Base-by-base conservation (phyloP, 2,888 invertebrate genomes). In the Auanema freiburgensis region DNA sequence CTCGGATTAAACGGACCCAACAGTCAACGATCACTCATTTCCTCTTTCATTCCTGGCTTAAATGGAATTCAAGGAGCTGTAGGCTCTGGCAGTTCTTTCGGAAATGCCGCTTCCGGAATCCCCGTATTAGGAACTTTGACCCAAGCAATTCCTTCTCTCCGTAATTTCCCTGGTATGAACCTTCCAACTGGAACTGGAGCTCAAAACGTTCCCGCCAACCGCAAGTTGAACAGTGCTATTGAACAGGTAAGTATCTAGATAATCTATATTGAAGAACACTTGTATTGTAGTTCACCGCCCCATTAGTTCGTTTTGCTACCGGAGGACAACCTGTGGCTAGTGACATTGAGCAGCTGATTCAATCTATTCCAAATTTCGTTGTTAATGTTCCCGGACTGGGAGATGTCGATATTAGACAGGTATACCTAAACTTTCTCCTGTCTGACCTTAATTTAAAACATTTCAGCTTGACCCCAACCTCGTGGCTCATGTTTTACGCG, bases 311-410 rank as follows among this genome's bases (percentile, higher is more conserved):
- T 40, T 73, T 77, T 53, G 76, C 78, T 40, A 73, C 74, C 11
- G 79, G 79, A 10, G 79, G 70, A 0, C 73, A 76, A 60, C 77
- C 76, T 8, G 70, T 69, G 24, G 64, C 76, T 14, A 61, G 67
- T 16, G 80, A 81, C 59, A 69, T 80, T 16, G 60, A 65, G 18
- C 72, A 73, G 56, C 55, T 81, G 25, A 71, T 82, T 25, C 67
- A 76, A 16, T 70, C 80, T n/a, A 78, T 81, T 55, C 81, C 81
- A 1, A 77, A 72, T 41, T 71, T 81, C 68, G 62, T 81, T 23
- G 80, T 83, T 43, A 79, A 79, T 51, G 72, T 82, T 40, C 82
- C 82, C 11, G 82, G 82, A 11, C 69, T 78, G 23, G 82, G 82
- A 24, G 70, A 77, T 54, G 67, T 82, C 49, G 81, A 82, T 63